Evolutionary conservation across 2,888 invertebrate genomes (phyloP).

Genomic region (Neocrepidodera transversa): DNA sequence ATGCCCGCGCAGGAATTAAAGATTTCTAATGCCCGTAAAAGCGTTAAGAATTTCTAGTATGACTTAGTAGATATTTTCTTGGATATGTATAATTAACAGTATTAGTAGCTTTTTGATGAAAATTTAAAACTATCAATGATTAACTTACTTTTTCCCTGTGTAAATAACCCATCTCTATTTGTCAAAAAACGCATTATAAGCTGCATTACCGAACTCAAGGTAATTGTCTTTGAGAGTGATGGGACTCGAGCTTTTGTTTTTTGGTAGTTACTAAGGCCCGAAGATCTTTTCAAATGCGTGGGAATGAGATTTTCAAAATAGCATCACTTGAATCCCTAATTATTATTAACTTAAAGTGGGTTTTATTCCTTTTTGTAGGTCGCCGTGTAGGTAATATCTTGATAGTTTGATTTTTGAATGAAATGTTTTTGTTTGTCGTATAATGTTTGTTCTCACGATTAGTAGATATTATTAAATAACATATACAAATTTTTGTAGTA

Average conservation of each 20-base stretch:
- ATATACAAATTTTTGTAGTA: too few relatives aligned
- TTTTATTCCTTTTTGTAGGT: not conserved
- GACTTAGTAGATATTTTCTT: too few relatives aligned
- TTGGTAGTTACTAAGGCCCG: constrained; percentile 12
- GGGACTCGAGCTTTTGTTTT: constrained; percentile 28
- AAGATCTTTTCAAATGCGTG: constrained; percentile 23
- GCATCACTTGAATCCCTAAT: constrained; percentile 12
- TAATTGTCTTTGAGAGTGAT: constrained; percentile 30
- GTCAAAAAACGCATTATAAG: not conserved
- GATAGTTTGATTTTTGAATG: not conserved
- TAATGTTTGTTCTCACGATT: not conserved
- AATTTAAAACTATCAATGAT: too few relatives aligned
- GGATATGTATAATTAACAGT: too few relatives aligned
- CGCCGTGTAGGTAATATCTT: constrained; percentile 1
- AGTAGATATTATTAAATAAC: too few relatives aligned
- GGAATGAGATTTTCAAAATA: constrained; percentile 14
- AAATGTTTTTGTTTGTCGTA: not conserved
- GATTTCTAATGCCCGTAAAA: too few relatives aligned
- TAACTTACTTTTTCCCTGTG: too few relatives aligned
- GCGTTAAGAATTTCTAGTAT: too few relatives aligned
- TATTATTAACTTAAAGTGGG: constrained; percentile 11
- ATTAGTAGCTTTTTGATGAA: too few relatives aligned
- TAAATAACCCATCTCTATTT: not conserved
- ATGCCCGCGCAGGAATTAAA: too few relatives aligned
- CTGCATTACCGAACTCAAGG: not conserved